Evolutionary conservation across 2,113 vertebrate species (phyloP), one percentile per base, ranked within the genome.

Genomic region (Oryzias melastigma): DNA sequence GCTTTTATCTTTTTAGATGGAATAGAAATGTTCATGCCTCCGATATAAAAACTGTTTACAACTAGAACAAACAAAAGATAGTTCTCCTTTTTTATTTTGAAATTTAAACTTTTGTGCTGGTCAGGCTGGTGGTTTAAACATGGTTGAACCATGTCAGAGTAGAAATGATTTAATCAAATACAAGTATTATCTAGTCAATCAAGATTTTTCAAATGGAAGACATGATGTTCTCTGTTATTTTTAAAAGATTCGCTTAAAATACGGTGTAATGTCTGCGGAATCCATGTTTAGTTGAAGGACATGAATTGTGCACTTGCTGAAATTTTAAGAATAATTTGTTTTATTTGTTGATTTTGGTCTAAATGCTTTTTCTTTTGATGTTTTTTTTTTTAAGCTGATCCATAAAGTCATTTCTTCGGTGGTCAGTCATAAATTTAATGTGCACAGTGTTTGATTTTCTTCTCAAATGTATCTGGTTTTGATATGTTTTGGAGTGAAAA

Each of bases 401-500:
- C 24, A 60, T 76, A 79, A 58, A 62, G 55, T 54, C 53, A 29
- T 14, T 68, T 82, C 63, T 72, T 85, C 64, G 20, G 65, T 65
- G 65, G 78, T 71, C 55, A 68, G 69, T 72, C 22, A 68, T 70
- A 68, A 16, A 67, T 58, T 48, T 77, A 29, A 75, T 73, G 55
- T 87, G 67, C 71, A 77, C 47, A 71, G 52, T 74, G 46, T 71
- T 70, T 75, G 61, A 58, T 78, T 85, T 68, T 75, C 66, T 69
- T 80, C 78, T 73, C 82, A 12, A 35, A 35, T 82, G 71, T 85
- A 74, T 62, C 67, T 84, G 75, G 75, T 86, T 91, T 93, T 91
- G 80, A 90, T 90, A 90, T 90, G 85, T 90, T 93, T 90, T 91
- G 87, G 87, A 87, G 90, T 92, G 88, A 18, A 88, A 88, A 80